phyloP scores from a whole-genome alignment of 1,140 invertebrate genomes.

The Lineus longissimus region DNA sequence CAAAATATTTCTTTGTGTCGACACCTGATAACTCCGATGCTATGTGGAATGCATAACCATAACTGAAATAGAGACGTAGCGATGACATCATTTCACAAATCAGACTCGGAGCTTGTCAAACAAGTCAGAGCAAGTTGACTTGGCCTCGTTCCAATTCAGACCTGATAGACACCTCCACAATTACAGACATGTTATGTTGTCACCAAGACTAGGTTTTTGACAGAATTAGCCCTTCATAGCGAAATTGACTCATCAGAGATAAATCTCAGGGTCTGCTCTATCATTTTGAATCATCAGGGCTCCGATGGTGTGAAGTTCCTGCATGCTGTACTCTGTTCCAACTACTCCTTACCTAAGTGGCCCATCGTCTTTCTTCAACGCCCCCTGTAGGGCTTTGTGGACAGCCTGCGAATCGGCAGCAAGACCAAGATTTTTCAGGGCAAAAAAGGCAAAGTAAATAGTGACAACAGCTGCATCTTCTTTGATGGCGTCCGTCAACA shows the following conservation, averaged over 20 bases:
- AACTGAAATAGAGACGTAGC: constrained; percentile 56
- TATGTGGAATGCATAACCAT: constrained; percentile 80
- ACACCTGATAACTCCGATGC: constrained; percentile 63
- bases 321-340: neutral
- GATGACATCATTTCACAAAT: constrained; percentile 19
- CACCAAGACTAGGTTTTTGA: no score
- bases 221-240: no score
- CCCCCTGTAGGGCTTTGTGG: constrained; percentile 64
- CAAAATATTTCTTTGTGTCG: constrained; percentile 62
- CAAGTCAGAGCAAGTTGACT: no score
- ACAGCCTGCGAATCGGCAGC: constrained; percentile 31
- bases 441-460: constrained; percentile 50
- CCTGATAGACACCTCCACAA: no score
- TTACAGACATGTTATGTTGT: no score
- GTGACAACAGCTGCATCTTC: constrained; percentile 43
- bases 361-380: constrained; percentile 74
- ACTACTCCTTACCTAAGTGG: constrained; percentile 61
- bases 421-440: constrained; percentile 48
- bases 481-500: constrained; percentile 55
- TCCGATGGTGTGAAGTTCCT: no score
- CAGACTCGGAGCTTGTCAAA: neutral
- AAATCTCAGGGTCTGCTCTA: no score
- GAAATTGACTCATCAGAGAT: no score
- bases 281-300: no score
- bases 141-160: no score